phyloP scores from a whole-genome alignment of 2,113 vertebrate species.

The Oreochromis niloticus region DNA sequence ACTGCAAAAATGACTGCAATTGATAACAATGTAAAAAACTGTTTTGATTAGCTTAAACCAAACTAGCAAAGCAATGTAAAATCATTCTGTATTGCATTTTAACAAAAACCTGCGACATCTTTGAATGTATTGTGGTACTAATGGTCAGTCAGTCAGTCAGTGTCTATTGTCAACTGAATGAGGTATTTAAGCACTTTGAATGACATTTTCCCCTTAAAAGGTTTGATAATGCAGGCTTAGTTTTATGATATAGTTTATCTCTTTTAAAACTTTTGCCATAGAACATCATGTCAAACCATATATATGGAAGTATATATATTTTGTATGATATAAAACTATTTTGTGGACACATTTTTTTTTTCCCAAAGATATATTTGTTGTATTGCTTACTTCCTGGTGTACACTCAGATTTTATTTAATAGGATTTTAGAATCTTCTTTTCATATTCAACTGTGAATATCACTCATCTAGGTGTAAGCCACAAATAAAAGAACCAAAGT shows the following conservation, averaged over 20 bases:
- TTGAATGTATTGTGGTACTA: constrained; percentile 67
- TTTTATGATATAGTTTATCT: constrained; percentile 29
- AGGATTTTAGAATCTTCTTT: constrained; percentile 38
- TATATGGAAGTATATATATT: constrained; percentile 37
- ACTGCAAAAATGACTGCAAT: constrained; percentile 39
- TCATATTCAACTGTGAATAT: constrained; percentile 57
- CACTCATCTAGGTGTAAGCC: constrained; percentile 44
- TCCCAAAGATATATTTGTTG: neutral
- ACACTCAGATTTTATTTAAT: constrained; percentile 41
- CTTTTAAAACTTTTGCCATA: constrained; percentile 29
- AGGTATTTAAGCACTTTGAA: constrained; percentile 65
- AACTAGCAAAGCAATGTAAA: constrained; percentile 23
- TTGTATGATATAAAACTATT: constrained; percentile 50
- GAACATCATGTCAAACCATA: constrained; percentile 18
- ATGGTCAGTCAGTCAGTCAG: constrained; percentile 39
- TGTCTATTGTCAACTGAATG: constrained; percentile 35
- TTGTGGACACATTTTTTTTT: constrained; percentile 26
- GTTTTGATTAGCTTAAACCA: constrained; percentile 40
- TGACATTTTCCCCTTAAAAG: constrained; percentile 29
- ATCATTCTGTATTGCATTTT: neutral
- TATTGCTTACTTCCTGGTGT: constrained; percentile 27
- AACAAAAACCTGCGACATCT: constrained; percentile 34
- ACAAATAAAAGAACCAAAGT: constrained; percentile 64
- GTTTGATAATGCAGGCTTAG: constrained; percentile 45
- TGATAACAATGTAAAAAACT: constrained; percentile 18